phyloP scores from a whole-genome alignment of 2,113 vertebrate species.

The Gila orcuttii region DNA sequence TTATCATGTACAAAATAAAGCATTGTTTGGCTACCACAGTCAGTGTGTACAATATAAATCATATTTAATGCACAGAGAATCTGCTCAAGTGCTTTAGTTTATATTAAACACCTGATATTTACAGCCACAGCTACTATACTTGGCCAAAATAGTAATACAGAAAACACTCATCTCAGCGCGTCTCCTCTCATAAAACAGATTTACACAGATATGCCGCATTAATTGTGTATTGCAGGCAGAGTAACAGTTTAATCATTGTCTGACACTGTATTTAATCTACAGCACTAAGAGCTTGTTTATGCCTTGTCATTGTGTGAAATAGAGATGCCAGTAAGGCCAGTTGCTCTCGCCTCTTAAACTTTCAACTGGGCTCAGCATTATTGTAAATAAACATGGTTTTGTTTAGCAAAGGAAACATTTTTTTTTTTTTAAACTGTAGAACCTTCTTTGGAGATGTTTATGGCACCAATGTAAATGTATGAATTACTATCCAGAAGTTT shows the following conservation, averaged over 20 bases:
- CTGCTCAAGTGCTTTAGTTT: background rate
- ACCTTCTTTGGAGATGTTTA: background rate
- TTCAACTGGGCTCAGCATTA: constrained; percentile 22
- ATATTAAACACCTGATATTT: constrained; percentile 15
- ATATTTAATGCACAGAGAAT: background rate
- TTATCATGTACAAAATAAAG: background rate
- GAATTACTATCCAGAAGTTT: no score
- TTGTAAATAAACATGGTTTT: background rate
- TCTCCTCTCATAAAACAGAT: constrained; percentile 18
- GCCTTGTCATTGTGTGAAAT: background rate
- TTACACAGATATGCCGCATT: constrained; percentile 23
- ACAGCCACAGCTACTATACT: constrained; percentile 3
- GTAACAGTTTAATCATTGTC: constrained; percentile 29
- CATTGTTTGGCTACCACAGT: background rate
- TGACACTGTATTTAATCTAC: constrained; percentile 19
- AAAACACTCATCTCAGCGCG: background rate
- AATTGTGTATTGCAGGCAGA: constrained; percentile 29
- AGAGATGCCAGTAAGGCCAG: constrained; percentile 9
- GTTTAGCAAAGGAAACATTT: background rate
- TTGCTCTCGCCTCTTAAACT: constrained; percentile 12
- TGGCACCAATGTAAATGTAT: background rate
- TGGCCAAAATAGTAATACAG: background rate
- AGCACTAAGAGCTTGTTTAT: constrained; percentile 23
- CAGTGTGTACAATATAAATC: background rate
- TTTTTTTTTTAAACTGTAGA: background rate